These are phyloP conservation scores for Euzophera pinguis DNA, from an alignment of 2,888 invertebrate species.

Conservation along the genomic window DNA sequence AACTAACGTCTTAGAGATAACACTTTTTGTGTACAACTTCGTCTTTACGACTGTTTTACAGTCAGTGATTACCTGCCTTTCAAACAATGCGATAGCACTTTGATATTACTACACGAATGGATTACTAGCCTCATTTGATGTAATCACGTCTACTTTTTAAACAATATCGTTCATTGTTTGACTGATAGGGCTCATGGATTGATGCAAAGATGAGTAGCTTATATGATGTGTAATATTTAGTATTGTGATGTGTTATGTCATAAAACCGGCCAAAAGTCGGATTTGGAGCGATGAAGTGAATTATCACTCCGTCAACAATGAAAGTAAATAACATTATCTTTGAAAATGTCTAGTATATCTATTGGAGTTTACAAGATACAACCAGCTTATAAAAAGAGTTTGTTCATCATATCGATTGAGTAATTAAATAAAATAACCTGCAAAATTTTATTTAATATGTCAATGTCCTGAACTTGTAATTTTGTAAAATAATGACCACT, in stretches of 20 bases:
- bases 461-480: background rate
- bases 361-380: too few species aligned
- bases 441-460: too few species aligned
- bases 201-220: too few species aligned
- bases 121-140: constrained; percentile 9
- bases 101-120: constrained; percentile 31
- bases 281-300: too few species aligned
- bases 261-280: too few species aligned
- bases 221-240: too few species aligned
- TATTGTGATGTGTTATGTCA: background rate
- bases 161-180: background rate
- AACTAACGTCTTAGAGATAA: constrained; percentile 71
- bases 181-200: background rate
- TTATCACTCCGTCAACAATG: too few species aligned
- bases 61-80: constrained; percentile 55
- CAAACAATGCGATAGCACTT: constrained; percentile 50
- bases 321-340: too few species aligned
- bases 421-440: too few species aligned
- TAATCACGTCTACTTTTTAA: background rate
- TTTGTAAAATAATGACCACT: background rate
- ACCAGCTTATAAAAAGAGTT: too few species aligned
- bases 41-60: constrained; percentile 70
- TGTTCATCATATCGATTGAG: too few species aligned
- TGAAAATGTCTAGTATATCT: too few species aligned
- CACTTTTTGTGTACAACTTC: constrained; percentile 62